These are phyloP conservation scores for Opisthograptis luteolata DNA, from an alignment of 2,888 invertebrate genomes.

Conservation along the genomic window DNA sequence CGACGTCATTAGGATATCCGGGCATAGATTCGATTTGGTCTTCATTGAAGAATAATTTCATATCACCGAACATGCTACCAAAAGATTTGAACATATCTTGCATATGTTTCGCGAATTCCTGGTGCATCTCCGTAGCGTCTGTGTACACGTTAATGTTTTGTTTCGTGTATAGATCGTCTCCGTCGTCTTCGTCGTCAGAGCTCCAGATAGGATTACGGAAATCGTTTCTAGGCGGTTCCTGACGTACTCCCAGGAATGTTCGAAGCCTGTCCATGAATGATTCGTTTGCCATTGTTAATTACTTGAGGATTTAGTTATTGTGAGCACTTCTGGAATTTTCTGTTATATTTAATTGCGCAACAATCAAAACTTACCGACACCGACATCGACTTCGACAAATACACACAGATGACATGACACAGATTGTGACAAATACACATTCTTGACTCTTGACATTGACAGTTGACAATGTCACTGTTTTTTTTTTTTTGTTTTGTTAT, in stretches of 20 bases:
- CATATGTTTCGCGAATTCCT: constrained; percentile 66
- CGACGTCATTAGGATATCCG: constrained; percentile 22
- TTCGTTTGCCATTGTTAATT: constrained; percentile 50
- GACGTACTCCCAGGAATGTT: constrained; percentile 63
- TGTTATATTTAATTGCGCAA: constrained; percentile 60
- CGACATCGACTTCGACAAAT: too few species aligned
- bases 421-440: too few species aligned
- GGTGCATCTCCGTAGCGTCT: constrained; percentile 57
- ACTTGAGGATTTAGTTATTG: constrained; percentile 50
- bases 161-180: constrained; percentile 70
- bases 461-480: too few species aligned
- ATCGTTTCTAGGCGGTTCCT: constrained; percentile 68
- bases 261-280: constrained; percentile 67
- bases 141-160: constrained; percentile 51
- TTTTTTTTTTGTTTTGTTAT: too few species aligned
- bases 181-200: constrained; percentile 75
- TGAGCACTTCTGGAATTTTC: constrained; percentile 32
- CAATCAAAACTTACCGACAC: constrained; percentile 55
- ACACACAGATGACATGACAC: too few species aligned
- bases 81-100: constrained; percentile 69
- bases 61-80: constrained; percentile 67
- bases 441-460: too few species aligned
- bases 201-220: constrained; percentile 80
- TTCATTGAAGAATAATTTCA: constrained; percentile 61
- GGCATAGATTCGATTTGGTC: constrained; percentile 30